A percentile compares a stretch with the other conserved stretches of the same genome.
These are phyloP conservation scores for Megalonaias nervosa DNA, from an alignment of 1,140 invertebrate genomes.

Conservation along the genomic window DNA sequence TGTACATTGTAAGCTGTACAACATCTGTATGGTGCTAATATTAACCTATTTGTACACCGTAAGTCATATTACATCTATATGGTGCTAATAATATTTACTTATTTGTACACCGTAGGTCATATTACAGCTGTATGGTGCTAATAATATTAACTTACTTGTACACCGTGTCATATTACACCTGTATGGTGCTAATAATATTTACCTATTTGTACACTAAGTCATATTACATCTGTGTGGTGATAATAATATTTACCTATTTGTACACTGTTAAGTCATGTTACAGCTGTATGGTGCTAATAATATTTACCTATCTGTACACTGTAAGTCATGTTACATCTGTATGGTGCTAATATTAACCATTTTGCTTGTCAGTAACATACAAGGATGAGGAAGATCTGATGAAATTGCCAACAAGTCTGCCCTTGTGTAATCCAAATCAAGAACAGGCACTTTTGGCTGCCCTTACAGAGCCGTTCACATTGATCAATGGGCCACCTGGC, in stretches of 20 bases:
- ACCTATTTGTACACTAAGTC: too few species aligned
- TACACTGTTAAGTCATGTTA: too few species aligned
- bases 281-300: too few species aligned
- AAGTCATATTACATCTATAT: too few species aligned
- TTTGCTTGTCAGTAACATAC: constrained; percentile 45
- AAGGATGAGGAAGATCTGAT: constrained; percentile 45
- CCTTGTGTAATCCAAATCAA: constrained; percentile 48
- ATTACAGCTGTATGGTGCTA: background rate
- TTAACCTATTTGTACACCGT: too few species aligned
- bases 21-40: too few species aligned
- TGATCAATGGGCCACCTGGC: constrained; percentile 61
- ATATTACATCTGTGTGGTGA: background rate
- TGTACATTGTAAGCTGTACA: too few species aligned
- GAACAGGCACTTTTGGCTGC: constrained; percentile 47
- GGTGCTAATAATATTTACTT: too few species aligned
- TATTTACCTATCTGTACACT: too few species aligned
- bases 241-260: background rate
- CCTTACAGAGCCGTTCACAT: constrained; percentile 53
- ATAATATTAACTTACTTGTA: background rate
- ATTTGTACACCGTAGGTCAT: too few species aligned
- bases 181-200: too few species aligned
- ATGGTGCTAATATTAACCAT: background rate
- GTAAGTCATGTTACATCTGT: background rate
- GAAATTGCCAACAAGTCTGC: constrained; percentile 18
- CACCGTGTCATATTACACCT: too few species aligned